Evolutionary conservation across 2,797 vertebrate genomes (phyloP).

Genomic region (Eleutherodactylus coqui): DNA sequence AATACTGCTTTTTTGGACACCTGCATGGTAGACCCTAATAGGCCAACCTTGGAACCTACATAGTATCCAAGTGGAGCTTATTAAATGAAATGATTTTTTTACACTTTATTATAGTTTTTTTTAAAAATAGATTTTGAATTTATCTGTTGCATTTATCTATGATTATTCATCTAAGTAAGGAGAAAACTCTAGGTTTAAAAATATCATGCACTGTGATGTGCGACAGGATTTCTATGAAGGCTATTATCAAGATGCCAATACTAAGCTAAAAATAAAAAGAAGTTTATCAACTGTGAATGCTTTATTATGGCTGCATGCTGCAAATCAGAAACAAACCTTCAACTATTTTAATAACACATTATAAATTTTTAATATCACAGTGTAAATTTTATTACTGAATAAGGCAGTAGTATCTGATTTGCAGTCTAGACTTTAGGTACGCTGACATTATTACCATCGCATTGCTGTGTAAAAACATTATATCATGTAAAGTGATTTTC

Average conservation of each 20-base stretch:
- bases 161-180: neutral
- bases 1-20: too few relatives aligned
- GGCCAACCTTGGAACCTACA: too few relatives aligned
- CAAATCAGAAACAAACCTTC: slow-evolving; percentile 53
- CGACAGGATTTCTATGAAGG: slow-evolving; percentile 44
- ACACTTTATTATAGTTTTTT: too few relatives aligned
- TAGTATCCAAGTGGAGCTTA: too few relatives aligned
- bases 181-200: slow-evolving; percentile 20
- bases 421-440: slow-evolving; percentile 29
- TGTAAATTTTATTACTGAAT: slow-evolving; percentile 61
- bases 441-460: slow-evolving; percentile 37
- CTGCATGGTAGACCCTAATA: too few relatives aligned
- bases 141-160: neutral
- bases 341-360: slow-evolving; percentile 60
- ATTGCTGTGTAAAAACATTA: slow-evolving; percentile 43
- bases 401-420: slow-evolving; percentile 58
- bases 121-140: too few relatives aligned
- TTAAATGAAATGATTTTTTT: too few relatives aligned
- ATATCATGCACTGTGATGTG: slow-evolving; percentile 8
- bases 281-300: slow-evolving; percentile 55
- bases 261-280: slow-evolving; percentile 55
- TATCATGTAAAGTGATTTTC: slow-evolving; percentile 48
- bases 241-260: slow-evolving; percentile 47
- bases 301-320: slow-evolving; percentile 54
- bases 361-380: slow-evolving; percentile 60